Evolutionary conservation across 2,888 invertebrate species (phyloP), one percentile per base, ranked within the genome.

Genomic region (Phorcus lineatus): DNA sequence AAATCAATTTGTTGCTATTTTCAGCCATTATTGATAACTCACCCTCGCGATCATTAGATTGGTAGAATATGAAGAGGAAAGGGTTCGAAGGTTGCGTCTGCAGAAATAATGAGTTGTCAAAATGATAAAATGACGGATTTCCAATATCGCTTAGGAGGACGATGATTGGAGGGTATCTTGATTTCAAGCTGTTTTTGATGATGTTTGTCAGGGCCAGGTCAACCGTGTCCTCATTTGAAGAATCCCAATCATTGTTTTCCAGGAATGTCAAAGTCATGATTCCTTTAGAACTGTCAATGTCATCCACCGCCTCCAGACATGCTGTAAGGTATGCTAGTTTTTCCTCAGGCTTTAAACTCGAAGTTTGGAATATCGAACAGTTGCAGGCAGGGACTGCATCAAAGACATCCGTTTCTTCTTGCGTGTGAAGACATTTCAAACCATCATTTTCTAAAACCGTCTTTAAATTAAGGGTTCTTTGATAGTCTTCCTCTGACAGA

Each of bases 1-100:
- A 70, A 70, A 70, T 70, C 70, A 70, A 70, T 70, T 19, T 36
- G 36, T 70, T 36, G 17, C 70, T 70, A 36, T 70, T 70, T 36
- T 40, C 19, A 11, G 17, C 70, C 31, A 70, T 36, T 36, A 40
- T 36, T 31, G 40, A 19, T 19, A 70, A 36, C 40, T 70, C 36
- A 0, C 70, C 36, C 19, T 70, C 70, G 2, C 19, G 9, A 16
- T 70, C 70, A n/a, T 28, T 17, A 31, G 40, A 40, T 70, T n/a
- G 70, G 19, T 36, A 40, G 40, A 36, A 36, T 19, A 70, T 70
- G 36, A 31, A 17, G 31, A 31, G 40, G 31, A 70, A 70, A 36
- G 70, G 70, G 36, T 70, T 70, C 36, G 70, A 70, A 17, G 70
- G 16, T 36, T 70, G 70, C 19, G 70, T 70, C 36, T 70, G 70